Evolutionary conservation across 1,140 invertebrate genomes (phyloP).

Genomic region (Brachionus rubens): DNA sequence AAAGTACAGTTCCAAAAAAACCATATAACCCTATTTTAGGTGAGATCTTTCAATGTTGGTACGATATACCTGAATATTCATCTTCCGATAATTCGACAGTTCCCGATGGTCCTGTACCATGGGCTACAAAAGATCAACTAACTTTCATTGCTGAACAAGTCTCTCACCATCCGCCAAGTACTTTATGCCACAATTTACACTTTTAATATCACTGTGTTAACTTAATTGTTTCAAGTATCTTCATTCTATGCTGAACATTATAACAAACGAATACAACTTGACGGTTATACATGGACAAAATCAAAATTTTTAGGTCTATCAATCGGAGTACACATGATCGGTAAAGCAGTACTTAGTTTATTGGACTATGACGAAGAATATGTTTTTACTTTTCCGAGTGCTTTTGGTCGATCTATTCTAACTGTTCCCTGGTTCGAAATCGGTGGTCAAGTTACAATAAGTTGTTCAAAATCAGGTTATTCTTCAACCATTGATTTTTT

Average conservation of each 20-base stretch:
- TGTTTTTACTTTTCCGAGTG: constrained; percentile 63
- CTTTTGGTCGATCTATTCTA: constrained; percentile 60
- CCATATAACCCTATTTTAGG: constrained; percentile 62
- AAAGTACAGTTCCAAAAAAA: constrained; percentile 72
- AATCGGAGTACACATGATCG: constrained; percentile 64
- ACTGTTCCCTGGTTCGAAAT: constrained; percentile 63
- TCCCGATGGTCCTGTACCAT: constrained; percentile 55
- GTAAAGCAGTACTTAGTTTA: constrained; percentile 61
- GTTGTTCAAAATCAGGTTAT: constrained; percentile 63
- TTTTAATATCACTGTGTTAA: not conserved
- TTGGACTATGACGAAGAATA: constrained; percentile 63
- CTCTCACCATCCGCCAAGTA: constrained; percentile 59
- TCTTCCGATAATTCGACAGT: constrained; percentile 21
- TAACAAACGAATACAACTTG: constrained; percentile 60
- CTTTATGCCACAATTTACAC: constrained; percentile 48
- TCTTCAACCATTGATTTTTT: constrained; percentile 62
- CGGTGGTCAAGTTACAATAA: constrained; percentile 60
- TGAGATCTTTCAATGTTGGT: constrained; percentile 60
- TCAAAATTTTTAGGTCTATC: constrained; percentile 64
- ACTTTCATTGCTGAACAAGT: constrained; percentile 61
- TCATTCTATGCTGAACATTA: constrained; percentile 64
- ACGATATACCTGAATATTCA: constrained; percentile 49
- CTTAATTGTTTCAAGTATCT: constrained; percentile 57
- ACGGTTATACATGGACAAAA: constrained; percentile 65
- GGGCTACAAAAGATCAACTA: constrained; percentile 56